Percentiles rank a stretch among this genome's conserved stretches.
phyloP scores from a whole-genome alignment of 1,140 invertebrate genomes.

The Drosophila malerkotliana region DNA sequence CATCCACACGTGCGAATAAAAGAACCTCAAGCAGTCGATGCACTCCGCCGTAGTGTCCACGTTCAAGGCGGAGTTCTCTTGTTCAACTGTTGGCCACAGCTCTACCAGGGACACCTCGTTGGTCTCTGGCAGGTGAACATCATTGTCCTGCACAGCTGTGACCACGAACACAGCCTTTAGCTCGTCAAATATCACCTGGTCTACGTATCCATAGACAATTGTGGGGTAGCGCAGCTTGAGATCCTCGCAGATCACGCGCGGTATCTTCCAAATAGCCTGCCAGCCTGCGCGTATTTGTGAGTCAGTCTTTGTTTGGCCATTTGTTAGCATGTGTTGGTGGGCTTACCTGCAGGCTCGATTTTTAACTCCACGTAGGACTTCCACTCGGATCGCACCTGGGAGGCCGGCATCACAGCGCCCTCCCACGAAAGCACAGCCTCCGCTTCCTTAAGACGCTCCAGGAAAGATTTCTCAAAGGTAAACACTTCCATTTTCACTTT shows the following conservation, averaged over 20 bases:
- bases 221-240: conserved; percentile 86
- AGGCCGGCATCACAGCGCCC: conserved; percentile 84
- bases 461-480: conserved; percentile 86
- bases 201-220: conserved; percentile 86
- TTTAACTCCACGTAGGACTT: conserved; percentile 85
- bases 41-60: conserved; percentile 84
- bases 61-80: conserved; percentile 85
- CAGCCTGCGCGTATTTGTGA: conserved; percentile 83
- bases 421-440: conserved; percentile 84
- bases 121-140: conserved; percentile 85
- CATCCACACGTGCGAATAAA: conserved; percentile 87
- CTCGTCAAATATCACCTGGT: conserved; percentile 84
- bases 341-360: conserved; percentile 84
- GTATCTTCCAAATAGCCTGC: conserved; percentile 88
- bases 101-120: conserved; percentile 86
- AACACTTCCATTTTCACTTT: conserved; percentile 85
- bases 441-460: conserved; percentile 85
- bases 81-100: conserved; percentile 86
- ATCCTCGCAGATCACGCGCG: conserved; percentile 85
- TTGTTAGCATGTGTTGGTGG: conserved; percentile 16
- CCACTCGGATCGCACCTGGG: conserved; percentile 86
- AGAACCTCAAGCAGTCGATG: conserved; percentile 86
- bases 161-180: conserved; percentile 85
- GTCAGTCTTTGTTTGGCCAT: conserved; percentile 8
- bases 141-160: conserved; percentile 86